A percentile compares a stretch with the other conserved stretches of the same genome.
Evolutionary conservation across 1,140 invertebrate genomes (phyloP).

Genomic region (Maniola jurtina): DNA sequence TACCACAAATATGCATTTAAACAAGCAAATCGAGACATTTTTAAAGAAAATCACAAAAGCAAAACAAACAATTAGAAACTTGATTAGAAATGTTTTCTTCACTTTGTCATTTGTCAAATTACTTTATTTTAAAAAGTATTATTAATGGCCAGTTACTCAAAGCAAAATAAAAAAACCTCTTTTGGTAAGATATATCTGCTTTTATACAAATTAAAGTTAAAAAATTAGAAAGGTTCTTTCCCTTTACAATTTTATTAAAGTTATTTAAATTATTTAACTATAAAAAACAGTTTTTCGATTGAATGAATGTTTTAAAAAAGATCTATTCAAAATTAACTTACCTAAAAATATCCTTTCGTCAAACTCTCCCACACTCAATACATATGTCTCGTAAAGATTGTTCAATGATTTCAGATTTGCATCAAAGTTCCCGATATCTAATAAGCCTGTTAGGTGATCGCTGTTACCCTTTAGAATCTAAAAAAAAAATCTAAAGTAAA

Average conservation of each 20-base stretch:
- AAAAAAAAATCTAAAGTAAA: background rate
- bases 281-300: conserved; percentile 12
- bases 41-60: conserved; percentile 2
- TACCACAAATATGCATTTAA: conserved; percentile 49
- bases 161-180: too few species aligned
- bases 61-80: background rate
- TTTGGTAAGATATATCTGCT: too few species aligned
- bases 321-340: conserved; percentile 55
- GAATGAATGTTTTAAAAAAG: too few species aligned
- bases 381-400: conserved; percentile 93
- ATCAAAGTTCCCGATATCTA: conserved; percentile 88
- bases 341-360: conserved; percentile 97
- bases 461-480: conserved; percentile 82
- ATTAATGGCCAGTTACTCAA: too few species aligned
- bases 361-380: conserved; percentile 95
- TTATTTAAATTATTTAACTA: background rate
- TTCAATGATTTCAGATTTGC: conserved; percentile 91
- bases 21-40: conserved; percentile 45
- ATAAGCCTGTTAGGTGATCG: conserved; percentile 83
- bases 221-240: too few species aligned
- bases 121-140: too few species aligned
- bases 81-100: too few species aligned
- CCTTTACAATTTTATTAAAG: too few species aligned
- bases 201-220: too few species aligned
- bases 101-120: too few species aligned